Base-by-base conservation (phyloP, 2,888 invertebrate genomes). In the Epiperipatus broadwayi region DNA sequence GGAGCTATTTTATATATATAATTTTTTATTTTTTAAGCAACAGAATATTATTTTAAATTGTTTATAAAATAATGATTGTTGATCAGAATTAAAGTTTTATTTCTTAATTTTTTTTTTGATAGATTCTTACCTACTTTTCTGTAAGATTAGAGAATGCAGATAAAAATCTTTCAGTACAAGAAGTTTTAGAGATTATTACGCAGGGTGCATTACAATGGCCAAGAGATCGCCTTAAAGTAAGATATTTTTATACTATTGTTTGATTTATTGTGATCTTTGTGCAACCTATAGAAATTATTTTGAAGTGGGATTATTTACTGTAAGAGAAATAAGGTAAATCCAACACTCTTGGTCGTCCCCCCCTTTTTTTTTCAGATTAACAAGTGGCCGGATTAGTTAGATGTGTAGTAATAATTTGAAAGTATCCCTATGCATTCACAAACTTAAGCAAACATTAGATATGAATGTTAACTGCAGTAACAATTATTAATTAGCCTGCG, bases 141-240 rank as follows among this genome's bases (percentile, higher is more conserved):
- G 63, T 68, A 34, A 65, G 71, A 52, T 58, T 78, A 43, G 71
- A 70, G 37, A 61, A 65, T 43, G 67, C 49, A 58, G 69, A 49
- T 59, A 67, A 47, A 60, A 77, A 77, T 50, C 60, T 84, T 8
- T 83, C 87, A 19, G 89, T 89, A 0, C 69, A 68, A 21, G 78
- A 89, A 55, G 89, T 95, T 2, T 64, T 87, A 42, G 72, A 73
- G 42, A 75, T 81, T 25, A 89, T 95, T 54, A 78, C 80, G 52
- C 78, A 84, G 52, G 87, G 87, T 3, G 79, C 85, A 1, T 75
- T 77, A 46, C 79, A 83, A 57, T 95, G 93, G 84, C 81, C 89
- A 31, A 78, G 76, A 48, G 91, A 95, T 59, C 73, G 85, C 48
- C 66, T 95, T 46, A 78, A 83, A 68, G 89, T 89, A 65, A 14